Conservation (phyloP, 2,888 invertebrate genomes). For the Lepidocyrtoides sp. region DNA sequence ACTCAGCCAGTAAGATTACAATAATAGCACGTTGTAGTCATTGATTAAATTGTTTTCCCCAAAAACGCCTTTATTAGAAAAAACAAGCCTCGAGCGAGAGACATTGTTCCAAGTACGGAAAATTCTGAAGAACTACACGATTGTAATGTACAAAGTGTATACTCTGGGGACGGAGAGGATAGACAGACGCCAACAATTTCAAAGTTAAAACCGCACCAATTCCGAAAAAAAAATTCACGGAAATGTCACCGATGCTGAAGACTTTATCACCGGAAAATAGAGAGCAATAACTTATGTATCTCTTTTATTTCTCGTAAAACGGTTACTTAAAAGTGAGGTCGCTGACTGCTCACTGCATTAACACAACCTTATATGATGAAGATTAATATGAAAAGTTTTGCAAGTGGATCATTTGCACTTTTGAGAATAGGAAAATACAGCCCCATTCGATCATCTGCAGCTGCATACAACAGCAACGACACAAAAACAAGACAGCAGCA, state of each 20-base stretch:
- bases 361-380: slow-evolving; percentile 23
- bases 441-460: slow-evolving; percentile 5
- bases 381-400: slow-evolving; percentile 42
- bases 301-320: too few relatives aligned
- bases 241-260: neutral
- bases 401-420: neutral
- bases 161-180: neutral
- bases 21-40: neutral
- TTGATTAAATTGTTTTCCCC: slow-evolving; percentile 13
- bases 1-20: too few relatives aligned
- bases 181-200: neutral
- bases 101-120: neutral
- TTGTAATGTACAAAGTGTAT: neutral
- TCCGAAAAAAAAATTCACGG: slow-evolving; percentile 24
- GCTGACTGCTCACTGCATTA: slow-evolving; percentile 28
- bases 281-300: too few relatives aligned
- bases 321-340: slow-evolving; percentile 13
- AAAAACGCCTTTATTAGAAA: neutral
- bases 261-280: too few relatives aligned
- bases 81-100: slow-evolving; percentile 2
- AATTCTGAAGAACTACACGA: neutral
- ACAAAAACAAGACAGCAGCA: neutral
- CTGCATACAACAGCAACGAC: neutral
- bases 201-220: neutral
- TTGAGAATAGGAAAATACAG: neutral